Evolutionary conservation across 2,888 invertebrate species (phyloP).

Genomic region (Chrysolina americana): DNA sequence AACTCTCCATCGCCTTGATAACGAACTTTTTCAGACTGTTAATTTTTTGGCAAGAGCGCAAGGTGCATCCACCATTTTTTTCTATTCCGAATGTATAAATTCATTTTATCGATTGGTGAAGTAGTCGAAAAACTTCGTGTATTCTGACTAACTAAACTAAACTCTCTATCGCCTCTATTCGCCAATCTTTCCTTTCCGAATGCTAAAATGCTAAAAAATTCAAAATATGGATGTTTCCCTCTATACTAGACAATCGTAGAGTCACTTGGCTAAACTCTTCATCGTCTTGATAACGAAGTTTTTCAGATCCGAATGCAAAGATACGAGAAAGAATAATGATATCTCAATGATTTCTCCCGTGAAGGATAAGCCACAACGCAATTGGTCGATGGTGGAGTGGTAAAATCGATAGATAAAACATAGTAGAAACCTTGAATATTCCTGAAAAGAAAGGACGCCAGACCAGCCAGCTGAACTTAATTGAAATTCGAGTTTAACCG

Average conservation of each 20-base stretch:
- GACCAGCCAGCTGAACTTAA: conserved; percentile 27
- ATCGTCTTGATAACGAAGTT: neutral
- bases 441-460: conserved; percentile 12
- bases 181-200: too few species aligned
- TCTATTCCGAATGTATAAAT: too few species aligned
- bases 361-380: conserved; percentile 5
- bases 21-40: too few species aligned
- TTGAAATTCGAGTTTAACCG: conserved; percentile 25
- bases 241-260: neutral
- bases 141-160: too few species aligned
- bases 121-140: too few species aligned
- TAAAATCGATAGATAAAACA: conserved; percentile 25
- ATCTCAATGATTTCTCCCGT: neutral
- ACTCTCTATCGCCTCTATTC: too few species aligned
- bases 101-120: too few species aligned
- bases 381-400: neutral
- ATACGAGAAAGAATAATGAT: neutral
- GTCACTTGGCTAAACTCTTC: neutral
- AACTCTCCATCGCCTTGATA: too few species aligned
- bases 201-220: too few species aligned
- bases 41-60: too few species aligned
- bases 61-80: too few species aligned
- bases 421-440: conserved; percentile 28
- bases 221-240: too few species aligned
- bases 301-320: neutral